phyloP scores from a whole-genome alignment of 2,797 vertebrate species.

The Cyprinodon diabolis region DNA sequence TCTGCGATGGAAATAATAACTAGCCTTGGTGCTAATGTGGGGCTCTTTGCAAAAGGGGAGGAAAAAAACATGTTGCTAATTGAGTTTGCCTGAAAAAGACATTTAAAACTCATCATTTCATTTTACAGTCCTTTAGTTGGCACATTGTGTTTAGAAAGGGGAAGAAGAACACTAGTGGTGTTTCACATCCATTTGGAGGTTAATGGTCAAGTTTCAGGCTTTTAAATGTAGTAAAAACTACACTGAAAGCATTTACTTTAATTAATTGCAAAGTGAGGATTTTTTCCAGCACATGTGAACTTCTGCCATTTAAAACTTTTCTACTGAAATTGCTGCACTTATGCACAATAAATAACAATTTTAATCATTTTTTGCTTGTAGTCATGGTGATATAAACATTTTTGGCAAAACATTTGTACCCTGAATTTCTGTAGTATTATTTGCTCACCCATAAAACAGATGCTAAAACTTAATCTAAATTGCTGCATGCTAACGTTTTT shows the following conservation, averaged over 20 bases:
- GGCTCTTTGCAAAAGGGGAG: constrained; percentile 78
- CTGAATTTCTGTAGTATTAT: constrained; percentile 49
- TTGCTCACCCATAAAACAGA: constrained; percentile 36
- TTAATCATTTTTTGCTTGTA: constrained; percentile 45
- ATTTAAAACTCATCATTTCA: constrained; percentile 89
- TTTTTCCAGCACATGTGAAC: constrained; percentile 59
- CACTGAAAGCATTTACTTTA: constrained; percentile 83
- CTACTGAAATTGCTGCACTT: constrained; percentile 46
- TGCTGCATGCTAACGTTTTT: constrained; percentile 5
- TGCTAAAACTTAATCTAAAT: constrained; percentile 42
- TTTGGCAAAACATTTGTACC: constrained; percentile 61
- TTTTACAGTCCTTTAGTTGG: constrained; percentile 82
- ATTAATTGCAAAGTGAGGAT: constrained; percentile 82
- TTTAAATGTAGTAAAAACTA: constrained; percentile 82
- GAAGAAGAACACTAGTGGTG: constrained; percentile 66
- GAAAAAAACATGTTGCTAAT: constrained; percentile 78
- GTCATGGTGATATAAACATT: constrained; percentile 42
- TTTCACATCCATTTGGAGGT: constrained; percentile 85
- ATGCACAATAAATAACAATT: constrained; percentile 60
- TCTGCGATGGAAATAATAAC: constrained; percentile 82
- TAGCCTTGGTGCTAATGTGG: constrained; percentile 84
- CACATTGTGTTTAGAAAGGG: constrained; percentile 76
- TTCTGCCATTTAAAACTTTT: constrained; percentile 63
- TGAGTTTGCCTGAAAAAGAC: constrained; percentile 85
- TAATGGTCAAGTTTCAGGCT: constrained; percentile 87